Evolutionary conservation across 2,797 vertebrate genomes (phyloP).

Genomic region (Lepilemur ruficaudatus): DNA sequence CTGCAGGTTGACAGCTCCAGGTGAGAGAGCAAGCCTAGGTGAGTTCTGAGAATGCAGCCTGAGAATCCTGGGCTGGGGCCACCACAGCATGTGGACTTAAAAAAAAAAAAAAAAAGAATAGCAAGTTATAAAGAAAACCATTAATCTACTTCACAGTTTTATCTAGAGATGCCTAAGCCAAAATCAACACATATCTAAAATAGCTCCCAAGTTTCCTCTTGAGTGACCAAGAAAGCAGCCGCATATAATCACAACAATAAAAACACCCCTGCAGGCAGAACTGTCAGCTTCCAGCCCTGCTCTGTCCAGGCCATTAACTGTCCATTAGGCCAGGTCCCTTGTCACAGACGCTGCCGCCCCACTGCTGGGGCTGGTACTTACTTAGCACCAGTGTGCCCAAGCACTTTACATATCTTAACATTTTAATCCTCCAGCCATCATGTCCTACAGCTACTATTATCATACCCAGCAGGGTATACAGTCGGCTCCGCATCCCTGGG

Average conservation of each 20-base stretch:
- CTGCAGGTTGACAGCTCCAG: not conserved
- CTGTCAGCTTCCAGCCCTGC: not conserved
- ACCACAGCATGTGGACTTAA: not conserved
- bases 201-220: not conserved
- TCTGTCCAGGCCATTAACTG: not conserved
- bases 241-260: not conserved
- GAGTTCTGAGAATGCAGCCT: not conserved
- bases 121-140: not conserved
- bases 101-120: not conserved
- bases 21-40: not conserved
- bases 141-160: not conserved
- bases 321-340: accelerated
- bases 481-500: not conserved
- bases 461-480: not conserved
- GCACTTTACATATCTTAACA: not conserved
- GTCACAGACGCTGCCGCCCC: not conserved
- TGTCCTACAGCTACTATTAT: not conserved
- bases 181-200: not conserved
- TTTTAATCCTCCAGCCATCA: not conserved
- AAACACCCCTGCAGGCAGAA: not conserved
- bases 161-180: not conserved
- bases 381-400: accelerated
- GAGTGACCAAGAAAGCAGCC: not conserved
- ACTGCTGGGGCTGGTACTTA: not conserved
- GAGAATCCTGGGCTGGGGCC: not conserved